Evolutionary conservation across 2,113 vertebrate species (phyloP).

Genomic region (Serinus canaria): DNA sequence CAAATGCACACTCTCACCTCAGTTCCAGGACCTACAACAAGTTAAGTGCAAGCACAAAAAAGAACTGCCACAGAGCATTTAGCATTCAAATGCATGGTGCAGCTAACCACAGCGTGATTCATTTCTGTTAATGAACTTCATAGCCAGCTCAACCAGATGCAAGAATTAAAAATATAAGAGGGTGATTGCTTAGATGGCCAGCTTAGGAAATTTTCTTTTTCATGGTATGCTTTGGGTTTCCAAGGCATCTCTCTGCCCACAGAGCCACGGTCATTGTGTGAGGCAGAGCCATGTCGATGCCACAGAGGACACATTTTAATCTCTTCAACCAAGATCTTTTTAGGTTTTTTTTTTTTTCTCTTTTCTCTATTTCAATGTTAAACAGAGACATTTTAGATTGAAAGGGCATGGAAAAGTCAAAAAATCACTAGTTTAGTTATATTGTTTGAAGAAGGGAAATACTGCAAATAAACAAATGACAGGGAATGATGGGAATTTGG

Average conservation of each 20-base stretch:
- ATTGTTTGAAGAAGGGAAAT: neutral
- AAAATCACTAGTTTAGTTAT: neutral
- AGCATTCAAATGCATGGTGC: neutral
- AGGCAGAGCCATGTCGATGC: neutral
- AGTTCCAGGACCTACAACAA: neutral
- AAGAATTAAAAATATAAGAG: neutral
- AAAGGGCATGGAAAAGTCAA: neutral
- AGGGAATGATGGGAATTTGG: neutral
- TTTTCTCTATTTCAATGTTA: neutral
- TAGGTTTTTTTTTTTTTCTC: neutral
- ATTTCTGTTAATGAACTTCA: neutral
- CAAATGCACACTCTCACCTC: neutral
- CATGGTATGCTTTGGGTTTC: neutral
- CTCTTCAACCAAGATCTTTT: neutral
- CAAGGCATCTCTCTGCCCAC: neutral
- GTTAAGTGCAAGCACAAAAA: neutral
- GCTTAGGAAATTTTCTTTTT: neutral
- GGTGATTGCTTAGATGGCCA: neutral
- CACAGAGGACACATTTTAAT: neutral
- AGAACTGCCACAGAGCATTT: neutral
- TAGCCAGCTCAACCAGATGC: neutral
- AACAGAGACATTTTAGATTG: neutral
- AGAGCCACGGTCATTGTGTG: neutral
- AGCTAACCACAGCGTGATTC: neutral
- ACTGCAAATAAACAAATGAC: neutral